phyloP scores from a whole-genome alignment of 2,888 invertebrate genomes.

The Eristalis intricaria region DNA sequence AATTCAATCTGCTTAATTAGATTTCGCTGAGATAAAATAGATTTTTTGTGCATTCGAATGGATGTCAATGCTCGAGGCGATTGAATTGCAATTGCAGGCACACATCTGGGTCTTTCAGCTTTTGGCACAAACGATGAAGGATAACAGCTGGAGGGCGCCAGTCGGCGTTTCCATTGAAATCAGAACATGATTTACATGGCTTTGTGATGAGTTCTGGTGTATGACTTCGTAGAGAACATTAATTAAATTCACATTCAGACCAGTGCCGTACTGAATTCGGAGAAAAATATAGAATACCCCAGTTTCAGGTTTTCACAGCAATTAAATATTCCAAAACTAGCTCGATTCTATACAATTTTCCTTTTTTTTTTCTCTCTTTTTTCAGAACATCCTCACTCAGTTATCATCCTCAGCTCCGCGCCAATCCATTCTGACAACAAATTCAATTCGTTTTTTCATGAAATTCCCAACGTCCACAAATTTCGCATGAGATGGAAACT shows the following conservation, averaged over 20 bases:
- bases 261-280: no score
- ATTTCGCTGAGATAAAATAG: not conserved
- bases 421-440: not conserved
- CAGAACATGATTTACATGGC: no score
- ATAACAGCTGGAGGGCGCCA: not conserved
- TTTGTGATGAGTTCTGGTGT: no score
- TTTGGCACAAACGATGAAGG: not conserved
- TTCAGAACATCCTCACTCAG: slow-evolving; percentile 54
- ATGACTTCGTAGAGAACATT: not conserved
- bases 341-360: not conserved
- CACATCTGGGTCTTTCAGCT: not conserved
- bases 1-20: slow-evolving; percentile 56
- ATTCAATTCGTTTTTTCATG: slow-evolving; percentile 14
- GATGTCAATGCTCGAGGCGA: slow-evolving; percentile 26
- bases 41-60: not conserved
- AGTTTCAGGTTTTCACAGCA: no score
- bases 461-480: not conserved
- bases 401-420: slow-evolving; percentile 26
- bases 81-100: slow-evolving; percentile 34
- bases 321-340: no score
- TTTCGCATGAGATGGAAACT: not conserved
- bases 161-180: not conserved
- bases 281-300: no score
- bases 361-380: slow-evolving; percentile 19
- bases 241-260: slow-evolving; percentile 22